Evolutionary conservation across 1,140 invertebrate genomes (phyloP).

Genomic region (Meteorus sp.): DNA sequence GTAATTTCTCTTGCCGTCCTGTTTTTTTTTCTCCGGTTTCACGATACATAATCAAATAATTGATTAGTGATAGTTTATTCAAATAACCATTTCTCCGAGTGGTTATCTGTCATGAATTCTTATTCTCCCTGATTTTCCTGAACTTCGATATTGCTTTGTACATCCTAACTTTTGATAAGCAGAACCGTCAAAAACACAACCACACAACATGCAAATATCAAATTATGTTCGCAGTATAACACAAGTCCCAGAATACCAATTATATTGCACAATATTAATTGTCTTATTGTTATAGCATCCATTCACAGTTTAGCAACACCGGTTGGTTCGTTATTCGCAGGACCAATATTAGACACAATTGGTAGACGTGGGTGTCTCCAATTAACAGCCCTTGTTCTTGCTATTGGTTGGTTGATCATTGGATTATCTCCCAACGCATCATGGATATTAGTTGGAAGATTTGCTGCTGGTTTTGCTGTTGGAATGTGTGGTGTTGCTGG

Average conservation of each 20-base stretch:
- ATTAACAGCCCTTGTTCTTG: slow-evolving; percentile 62
- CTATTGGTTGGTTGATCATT: slow-evolving; percentile 67
- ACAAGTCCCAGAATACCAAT: not conserved
- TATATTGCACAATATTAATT: too few relatives aligned
- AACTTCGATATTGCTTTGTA: too few relatives aligned
- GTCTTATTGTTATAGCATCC: slow-evolving; percentile 60
- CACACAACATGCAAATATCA: not conserved
- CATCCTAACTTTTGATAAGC: too few relatives aligned
- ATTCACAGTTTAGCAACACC: slow-evolving; percentile 70
- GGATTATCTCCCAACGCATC: slow-evolving; percentile 63
- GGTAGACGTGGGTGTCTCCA: slow-evolving; percentile 65
- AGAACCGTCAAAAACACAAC: too few relatives aligned
- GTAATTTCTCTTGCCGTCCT: too few relatives aligned
- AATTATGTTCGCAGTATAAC: not conserved
- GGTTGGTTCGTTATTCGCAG: slow-evolving; percentile 66
- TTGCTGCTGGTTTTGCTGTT: slow-evolving; percentile 70
- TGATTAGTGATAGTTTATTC: too few relatives aligned
- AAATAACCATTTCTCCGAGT: too few relatives aligned
- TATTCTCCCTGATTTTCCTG: too few relatives aligned
- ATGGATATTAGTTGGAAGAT: slow-evolving; percentile 65
- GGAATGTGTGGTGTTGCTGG: slow-evolving; percentile 69
- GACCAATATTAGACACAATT: slow-evolving; percentile 65
- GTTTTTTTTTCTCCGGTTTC: too few relatives aligned
- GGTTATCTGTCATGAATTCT: too few relatives aligned
- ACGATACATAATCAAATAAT: too few relatives aligned